Base-by-base conservation (phyloP, 2,113 vertebrate species). In the Bubalus kerabau region DNA sequence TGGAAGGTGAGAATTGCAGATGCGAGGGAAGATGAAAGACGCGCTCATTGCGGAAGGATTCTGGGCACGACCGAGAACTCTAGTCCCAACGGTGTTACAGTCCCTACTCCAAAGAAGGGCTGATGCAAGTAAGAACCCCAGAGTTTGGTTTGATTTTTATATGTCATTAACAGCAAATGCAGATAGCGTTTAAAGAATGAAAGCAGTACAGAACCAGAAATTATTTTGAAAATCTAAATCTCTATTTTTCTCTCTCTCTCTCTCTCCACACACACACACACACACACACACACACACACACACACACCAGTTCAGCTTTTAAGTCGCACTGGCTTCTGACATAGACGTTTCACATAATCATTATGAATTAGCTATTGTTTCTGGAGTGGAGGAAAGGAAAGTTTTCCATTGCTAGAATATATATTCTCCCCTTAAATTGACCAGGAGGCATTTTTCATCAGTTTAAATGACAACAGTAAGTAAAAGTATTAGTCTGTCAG, bases 1-100 rank as follows among this genome's bases (percentile, higher is more conserved):
- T 98, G 97, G 98, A 98, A 98, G 98, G 98, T 98, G 98, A 98
- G 32, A 95, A 91, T 91, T 5, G 4, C 56, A 98, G 97, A 97
- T 76, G 88, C 62, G 36, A 97, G 93, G 89, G 74, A 97, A 97
- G 97, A 98, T 93, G 97, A 98, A 98, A 97, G 92, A 93, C 40
- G 6, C 40, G 82, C 98, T 98, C 93, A 92, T 30, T 97, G 90
- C 96, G 74, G 74, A 82, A 94, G 71, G n/a, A 89, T 93, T 98
- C 97, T 43, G 76, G 67, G 96, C 74, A 48, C 95, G 91, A 74
- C 13, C 13, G 17, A 57, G 71, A 87, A 2, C 0, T 52, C 16
- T 9, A 78, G 62, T 52, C 91, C 76, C 90, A 82, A 23, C n/a
- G 56, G 13, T 46, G 83, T 6, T 3, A 11, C 56, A 76, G 50